A percentile compares a stretch with the other conserved stretches of the same genome.
phyloP scores from a whole-genome alignment of 2,888 invertebrate species.

The Zonitis immaculata region DNA sequence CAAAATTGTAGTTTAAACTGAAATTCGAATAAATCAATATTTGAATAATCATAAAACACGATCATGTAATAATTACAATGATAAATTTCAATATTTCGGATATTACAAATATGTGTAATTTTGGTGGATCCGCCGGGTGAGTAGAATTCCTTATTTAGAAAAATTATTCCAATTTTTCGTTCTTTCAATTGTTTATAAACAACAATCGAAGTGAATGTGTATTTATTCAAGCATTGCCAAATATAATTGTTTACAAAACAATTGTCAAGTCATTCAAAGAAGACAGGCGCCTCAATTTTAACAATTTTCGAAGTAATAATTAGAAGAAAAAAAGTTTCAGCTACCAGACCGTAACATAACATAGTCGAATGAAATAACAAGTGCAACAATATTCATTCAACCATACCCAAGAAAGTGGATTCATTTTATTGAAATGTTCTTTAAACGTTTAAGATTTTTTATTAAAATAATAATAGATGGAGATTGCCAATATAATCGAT shows the following conservation, averaged over 20 bases:
- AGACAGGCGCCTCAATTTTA: not conserved
- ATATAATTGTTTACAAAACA: not conserved
- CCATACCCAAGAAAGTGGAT: constrained; percentile 1
- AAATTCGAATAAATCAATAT: no score
- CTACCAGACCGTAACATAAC: constrained; percentile 3
- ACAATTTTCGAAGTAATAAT: no score
- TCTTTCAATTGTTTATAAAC: no score
- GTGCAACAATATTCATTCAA: constrained; percentile 3
- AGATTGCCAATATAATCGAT: constrained; percentile 1
- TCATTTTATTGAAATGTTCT: not conserved
- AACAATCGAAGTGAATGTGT: not conserved
- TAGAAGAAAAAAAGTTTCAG: no score
- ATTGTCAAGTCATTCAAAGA: no score
- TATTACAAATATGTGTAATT: not conserved
- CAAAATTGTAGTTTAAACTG: no score
- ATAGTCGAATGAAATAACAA: not conserved
- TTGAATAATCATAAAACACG: no score
- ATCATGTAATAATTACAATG: no score
- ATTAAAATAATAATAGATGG: not conserved
- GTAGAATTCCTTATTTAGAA: no score
- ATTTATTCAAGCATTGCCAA: not conserved
- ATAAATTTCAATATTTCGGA: not conserved
- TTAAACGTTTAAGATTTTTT: not conserved
- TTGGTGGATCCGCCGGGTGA: not conserved
- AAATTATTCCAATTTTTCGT: no score